Base-by-base conservation (phyloP, 2,113 vertebrate genomes). In the Albula glossodonta region DNA sequence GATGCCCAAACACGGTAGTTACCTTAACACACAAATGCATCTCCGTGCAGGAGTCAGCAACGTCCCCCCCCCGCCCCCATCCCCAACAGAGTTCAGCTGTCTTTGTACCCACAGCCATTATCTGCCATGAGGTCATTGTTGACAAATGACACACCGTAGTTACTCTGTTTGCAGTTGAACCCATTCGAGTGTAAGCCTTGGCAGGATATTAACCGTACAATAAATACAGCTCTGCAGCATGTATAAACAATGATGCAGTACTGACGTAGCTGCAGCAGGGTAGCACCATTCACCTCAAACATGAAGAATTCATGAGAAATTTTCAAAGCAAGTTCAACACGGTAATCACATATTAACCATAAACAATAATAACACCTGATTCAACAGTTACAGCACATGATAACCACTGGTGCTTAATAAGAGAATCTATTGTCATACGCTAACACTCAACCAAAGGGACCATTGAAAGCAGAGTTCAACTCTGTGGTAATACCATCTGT, bases 11-110 rank as follows among this genome's bases (percentile, higher is more conserved):
- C 41, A 48, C 31, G 41, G 5, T 48, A 50, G 78, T 74, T 79
- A 51, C 15, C 51, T 53, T 56, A 41, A 82, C 9, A 53, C 63
- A 50, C 17, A 84, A 81, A 52, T 51, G 63, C 66, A 17, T 83
- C 74, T 63, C 22, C 22, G 10, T 0, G 70, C 8, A 25, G 11
- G 77, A 51, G 85, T 25, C 6, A 82, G 86, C 17, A 78, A 78
- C 79, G 53, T 51, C 13, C 53, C 48, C 74, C 81, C 70, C 87
- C 49, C 84, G 79, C 52, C 80, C 60, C 81, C 78, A 86, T 41
- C 84, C 79, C 52, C 80, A 51, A 87, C 74, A 41, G 70, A 60
- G 80, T 80, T 48, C 77, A 66, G 49, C 31, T 53, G 41, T 80
- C 56, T 78, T 81, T 41, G 51, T 79, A 70, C 7, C 83, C 53